These are phyloP conservation scores for Hypolimnas misippus DNA, from an alignment of 2,888 invertebrate species.

Conservation along the genomic window DNA sequence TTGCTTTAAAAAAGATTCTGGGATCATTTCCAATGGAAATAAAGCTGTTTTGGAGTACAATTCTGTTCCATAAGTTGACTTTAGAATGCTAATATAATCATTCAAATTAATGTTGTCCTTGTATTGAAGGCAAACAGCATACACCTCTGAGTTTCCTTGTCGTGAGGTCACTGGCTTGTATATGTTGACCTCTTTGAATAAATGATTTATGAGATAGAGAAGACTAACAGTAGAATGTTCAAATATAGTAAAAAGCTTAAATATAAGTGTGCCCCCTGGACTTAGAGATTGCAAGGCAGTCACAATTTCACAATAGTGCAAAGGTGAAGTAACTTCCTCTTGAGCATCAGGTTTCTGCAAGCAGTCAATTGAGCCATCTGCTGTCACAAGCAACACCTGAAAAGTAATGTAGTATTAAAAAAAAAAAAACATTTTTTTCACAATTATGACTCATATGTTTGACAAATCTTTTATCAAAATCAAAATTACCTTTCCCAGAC, in stretches of 20 bases:
- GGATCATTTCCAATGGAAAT: constrained; percentile 85
- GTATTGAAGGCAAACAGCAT: constrained; percentile 89
- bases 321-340: constrained; percentile 89
- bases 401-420: constrained; percentile 19
- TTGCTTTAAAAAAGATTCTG: constrained; percentile 86
- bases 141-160: constrained; percentile 97
- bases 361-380: constrained; percentile 97
- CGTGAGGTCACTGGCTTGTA: constrained; percentile 97
- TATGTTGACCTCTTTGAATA: constrained; percentile 89
- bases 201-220: constrained; percentile 90
- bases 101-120: constrained; percentile 72
- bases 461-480: too few relatives aligned
- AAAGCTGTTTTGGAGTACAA: constrained; percentile 72
- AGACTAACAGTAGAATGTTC: constrained; percentile 92
- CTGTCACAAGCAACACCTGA: constrained; percentile 90
- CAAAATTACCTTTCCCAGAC: constrained; percentile 76
- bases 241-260: constrained; percentile 96
- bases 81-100: constrained; percentile 72
- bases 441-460: not conserved
- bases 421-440: not conserved
- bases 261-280: constrained; percentile 89
- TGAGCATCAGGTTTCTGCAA: constrained; percentile 93
- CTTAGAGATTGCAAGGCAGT: constrained; percentile 89
- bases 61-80: constrained; percentile 72
- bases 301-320: constrained; percentile 93